These are phyloP conservation scores for Aurelia sp. DNA, from an alignment of 30 jellyfish, hydroid and myxozoan species.

Conservation along the genomic window DNA sequence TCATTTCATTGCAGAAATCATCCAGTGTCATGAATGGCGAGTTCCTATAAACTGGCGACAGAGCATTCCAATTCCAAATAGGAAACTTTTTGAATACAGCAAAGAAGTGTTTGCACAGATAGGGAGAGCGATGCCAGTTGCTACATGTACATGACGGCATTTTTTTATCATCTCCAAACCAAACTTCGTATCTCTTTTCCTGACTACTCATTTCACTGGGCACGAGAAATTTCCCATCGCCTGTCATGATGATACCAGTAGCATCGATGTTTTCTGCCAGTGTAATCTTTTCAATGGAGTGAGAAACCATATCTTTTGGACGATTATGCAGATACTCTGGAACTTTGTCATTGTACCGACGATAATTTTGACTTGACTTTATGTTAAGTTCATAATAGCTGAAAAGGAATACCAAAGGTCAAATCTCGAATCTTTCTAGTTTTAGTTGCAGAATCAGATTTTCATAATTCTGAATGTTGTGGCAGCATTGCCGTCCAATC, in stretches of 20 bases:
- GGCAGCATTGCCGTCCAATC: too few relatives aligned
- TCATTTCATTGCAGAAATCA: too few relatives aligned
- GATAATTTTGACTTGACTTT: neutral
- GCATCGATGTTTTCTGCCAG: slow-evolving; percentile 5
- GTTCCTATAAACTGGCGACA: slow-evolving; percentile 31
- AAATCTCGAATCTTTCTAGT: too few relatives aligned
- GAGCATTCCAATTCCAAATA: slow-evolving; percentile 20
- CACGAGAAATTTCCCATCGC: slow-evolving; percentile 2
- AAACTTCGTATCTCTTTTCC: neutral
- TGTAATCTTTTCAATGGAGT: slow-evolving; percentile 5
- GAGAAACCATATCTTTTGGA: slow-evolving; percentile 26
- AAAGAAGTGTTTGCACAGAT: too few relatives aligned
- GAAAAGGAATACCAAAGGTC: neutral
- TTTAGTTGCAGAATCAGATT: too few relatives aligned
- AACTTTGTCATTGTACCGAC: neutral
- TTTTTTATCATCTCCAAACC: slow-evolving; percentile 40
- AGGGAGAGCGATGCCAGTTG: too few relatives aligned
- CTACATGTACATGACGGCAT: slow-evolving; percentile 51
- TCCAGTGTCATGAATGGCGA: slow-evolving; percentile 55
- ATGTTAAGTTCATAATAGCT: neutral
- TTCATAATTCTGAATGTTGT: too few relatives aligned
- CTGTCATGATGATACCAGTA: neutral
- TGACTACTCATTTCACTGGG: neutral
- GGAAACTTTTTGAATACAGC: neutral
- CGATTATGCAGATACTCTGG: slow-evolving; percentile 33